These are phyloP conservation scores for Thera britannica DNA, from an alignment of 2,888 invertebrate species.

Conservation along the genomic window DNA sequence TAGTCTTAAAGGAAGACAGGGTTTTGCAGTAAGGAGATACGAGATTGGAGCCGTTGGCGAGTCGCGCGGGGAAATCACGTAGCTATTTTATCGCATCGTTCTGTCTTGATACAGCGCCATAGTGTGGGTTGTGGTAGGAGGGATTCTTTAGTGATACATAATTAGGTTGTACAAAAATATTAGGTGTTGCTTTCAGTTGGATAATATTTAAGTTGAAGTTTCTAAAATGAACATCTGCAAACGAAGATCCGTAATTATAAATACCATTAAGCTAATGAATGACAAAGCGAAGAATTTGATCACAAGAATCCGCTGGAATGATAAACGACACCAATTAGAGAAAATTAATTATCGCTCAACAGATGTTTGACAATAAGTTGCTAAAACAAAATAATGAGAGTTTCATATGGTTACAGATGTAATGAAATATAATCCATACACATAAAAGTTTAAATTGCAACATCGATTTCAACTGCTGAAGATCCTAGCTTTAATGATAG, in stretches of 20 bases:
- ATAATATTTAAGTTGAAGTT: neutral
- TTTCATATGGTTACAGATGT: constrained; percentile 24
- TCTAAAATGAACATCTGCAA: neutral
- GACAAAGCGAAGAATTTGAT: constrained; percentile 5
- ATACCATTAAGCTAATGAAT: neutral
- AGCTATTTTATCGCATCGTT: constrained; percentile 73
- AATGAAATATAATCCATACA: neutral
- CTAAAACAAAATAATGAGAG: constrained; percentile 23
- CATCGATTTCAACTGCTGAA: constrained; percentile 18
- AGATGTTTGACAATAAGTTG: constrained; percentile 24
- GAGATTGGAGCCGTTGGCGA: constrained; percentile 66
- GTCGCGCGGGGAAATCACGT: constrained; percentile 70
- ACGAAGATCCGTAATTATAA: neutral
- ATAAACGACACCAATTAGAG: constrained; percentile 23
- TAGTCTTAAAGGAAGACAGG: constrained; percentile 46
- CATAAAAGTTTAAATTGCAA: constrained; percentile 21
- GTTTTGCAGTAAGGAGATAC: constrained; percentile 58
- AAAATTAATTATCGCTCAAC: constrained; percentile 20
- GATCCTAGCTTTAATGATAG: constrained; percentile 8
- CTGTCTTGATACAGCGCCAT: constrained; percentile 58
- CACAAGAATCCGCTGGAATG: constrained; percentile 18
- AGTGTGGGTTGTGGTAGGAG: constrained; percentile 28
- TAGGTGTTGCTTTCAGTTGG: too few relatives aligned
- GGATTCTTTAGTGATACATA: constrained; percentile 19
- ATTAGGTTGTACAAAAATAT: neutral